A percentile compares a stretch with the other conserved stretches of the same genome.
Conservation (phyloP, 2,113 vertebrate species). For the Hystrix cristata region DNA sequence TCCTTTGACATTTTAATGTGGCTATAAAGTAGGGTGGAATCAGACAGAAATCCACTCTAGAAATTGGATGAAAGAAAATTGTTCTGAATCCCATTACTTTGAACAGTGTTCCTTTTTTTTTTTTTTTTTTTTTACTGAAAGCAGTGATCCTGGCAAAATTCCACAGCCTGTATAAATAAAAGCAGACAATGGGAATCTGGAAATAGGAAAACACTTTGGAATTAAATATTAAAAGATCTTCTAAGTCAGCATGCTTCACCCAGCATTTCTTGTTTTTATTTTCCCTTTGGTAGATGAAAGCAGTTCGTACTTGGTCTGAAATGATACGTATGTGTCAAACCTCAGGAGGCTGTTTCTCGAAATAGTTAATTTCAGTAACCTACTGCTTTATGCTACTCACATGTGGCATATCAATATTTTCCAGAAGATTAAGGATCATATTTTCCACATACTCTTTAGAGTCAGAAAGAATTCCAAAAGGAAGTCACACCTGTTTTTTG, state of each 20-base stretch:
- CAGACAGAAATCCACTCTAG: conserved; percentile 22
- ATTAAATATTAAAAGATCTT: conserved; percentile 48
- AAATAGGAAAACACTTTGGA: conserved; percentile 54
- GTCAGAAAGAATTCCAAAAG: conserved; percentile 41
- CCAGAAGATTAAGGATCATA: neutral
- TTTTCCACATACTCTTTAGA: conserved; percentile 43
- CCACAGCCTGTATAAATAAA: conserved; percentile 34
- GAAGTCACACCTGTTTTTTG: neutral
- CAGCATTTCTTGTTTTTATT: conserved; percentile 24
- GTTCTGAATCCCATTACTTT: conserved; percentile 44
- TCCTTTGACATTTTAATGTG: conserved; percentile 64
- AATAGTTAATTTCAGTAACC: conserved; percentile 52
- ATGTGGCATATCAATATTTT: neutral
- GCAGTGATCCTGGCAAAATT: neutral
- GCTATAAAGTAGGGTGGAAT: conserved; percentile 38
- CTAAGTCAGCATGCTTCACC: neutral
- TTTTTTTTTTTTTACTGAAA: neutral
- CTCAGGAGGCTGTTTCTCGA: neutral
- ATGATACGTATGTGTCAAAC: neutral
- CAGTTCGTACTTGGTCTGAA: neutral
- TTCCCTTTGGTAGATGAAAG: neutral
- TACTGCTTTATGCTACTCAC: neutral
- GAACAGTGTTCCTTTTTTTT: neutral
- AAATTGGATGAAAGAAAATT: conserved; percentile 67
- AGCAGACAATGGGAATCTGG: neutral